Evolutionary conservation across 2,888 invertebrate genomes (phyloP).

Genomic region (Beris morrisii): DNA sequence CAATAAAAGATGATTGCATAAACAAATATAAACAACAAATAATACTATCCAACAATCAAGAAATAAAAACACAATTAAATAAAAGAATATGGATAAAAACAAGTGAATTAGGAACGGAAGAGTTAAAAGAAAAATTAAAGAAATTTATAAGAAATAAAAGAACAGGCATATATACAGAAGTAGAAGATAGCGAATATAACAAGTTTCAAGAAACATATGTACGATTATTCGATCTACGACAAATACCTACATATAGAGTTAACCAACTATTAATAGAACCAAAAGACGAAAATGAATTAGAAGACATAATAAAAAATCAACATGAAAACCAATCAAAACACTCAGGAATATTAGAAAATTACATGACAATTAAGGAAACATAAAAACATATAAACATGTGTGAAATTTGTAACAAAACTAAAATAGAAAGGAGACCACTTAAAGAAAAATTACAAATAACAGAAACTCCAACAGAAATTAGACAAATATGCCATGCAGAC

Average conservation of each 20-base stretch:
- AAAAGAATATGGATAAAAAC: too few relatives aligned
- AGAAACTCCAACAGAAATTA: too few relatives aligned
- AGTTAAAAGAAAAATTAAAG: slow-evolving; percentile 14
- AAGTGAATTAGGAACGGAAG: too few relatives aligned
- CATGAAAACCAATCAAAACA: slow-evolving; percentile 9
- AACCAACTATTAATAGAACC: slow-evolving; percentile 27
- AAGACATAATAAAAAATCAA: slow-evolving; percentile 31
- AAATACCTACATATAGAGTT: too few relatives aligned
- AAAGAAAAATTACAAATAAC: too few relatives aligned
- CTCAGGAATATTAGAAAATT: slow-evolving; percentile 11
- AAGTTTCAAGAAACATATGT: too few relatives aligned
- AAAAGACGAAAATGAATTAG: slow-evolving; percentile 32
- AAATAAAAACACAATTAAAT: slow-evolving; percentile 1
- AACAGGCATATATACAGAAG: slow-evolving; percentile 29
- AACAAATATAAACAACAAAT: slow-evolving; percentile 7
- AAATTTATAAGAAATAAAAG: slow-evolving; percentile 14
- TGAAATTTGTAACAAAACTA: background rate
- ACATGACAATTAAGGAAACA: background rate
- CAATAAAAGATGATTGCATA: too few relatives aligned
- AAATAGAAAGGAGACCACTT: too few relatives aligned
- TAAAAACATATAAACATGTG: slow-evolving; percentile 3
- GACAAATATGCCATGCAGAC: too few relatives aligned
- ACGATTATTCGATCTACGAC: too few relatives aligned
- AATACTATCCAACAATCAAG: slow-evolving; percentile 28
- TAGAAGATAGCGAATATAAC: slow-evolving; percentile 30